Conservation (phyloP, 2,113 vertebrate species). For the Piprites chloris region DNA sequence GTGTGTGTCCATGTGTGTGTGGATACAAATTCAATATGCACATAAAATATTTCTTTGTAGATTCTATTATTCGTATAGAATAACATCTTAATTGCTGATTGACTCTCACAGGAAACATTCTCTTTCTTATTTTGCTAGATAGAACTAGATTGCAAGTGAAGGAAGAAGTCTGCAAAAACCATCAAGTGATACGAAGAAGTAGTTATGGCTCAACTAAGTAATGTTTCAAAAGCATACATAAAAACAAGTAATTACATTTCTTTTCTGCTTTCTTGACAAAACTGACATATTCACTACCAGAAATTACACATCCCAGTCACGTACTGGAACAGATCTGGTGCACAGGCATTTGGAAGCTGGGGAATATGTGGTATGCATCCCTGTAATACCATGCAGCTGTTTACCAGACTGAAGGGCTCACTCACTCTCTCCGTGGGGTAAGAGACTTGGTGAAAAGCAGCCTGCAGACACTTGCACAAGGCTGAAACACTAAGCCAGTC, state of each 20-base stretch:
- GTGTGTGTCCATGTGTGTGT: fast-evolving
- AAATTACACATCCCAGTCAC: conserved; percentile 17
- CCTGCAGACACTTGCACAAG: background rate
- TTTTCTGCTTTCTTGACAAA: background rate
- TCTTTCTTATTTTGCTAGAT: background rate
- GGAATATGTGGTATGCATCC: conserved; percentile 49
- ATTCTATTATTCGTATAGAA: background rate
- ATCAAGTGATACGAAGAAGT: background rate
- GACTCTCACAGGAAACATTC: background rate
- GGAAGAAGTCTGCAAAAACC: background rate
- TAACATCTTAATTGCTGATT: background rate
- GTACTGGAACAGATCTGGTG: background rate
- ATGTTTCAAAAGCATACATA: background rate
- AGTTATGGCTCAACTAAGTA: background rate
- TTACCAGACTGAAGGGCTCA: conserved; percentile 12
- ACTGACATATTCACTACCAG: background rate
- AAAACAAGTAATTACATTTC: background rate
- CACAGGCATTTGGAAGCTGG: conserved; percentile 26
- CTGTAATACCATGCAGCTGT: conserved; percentile 67
- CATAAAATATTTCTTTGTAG: background rate
- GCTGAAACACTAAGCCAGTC: conserved; percentile 39
- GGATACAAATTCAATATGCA: background rate
- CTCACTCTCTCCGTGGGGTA: background rate
- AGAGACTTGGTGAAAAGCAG: background rate
- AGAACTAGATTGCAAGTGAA: background rate